Conservation (phyloP, 2,113 vertebrate species). For the Eonycteris spelaea region DNA sequence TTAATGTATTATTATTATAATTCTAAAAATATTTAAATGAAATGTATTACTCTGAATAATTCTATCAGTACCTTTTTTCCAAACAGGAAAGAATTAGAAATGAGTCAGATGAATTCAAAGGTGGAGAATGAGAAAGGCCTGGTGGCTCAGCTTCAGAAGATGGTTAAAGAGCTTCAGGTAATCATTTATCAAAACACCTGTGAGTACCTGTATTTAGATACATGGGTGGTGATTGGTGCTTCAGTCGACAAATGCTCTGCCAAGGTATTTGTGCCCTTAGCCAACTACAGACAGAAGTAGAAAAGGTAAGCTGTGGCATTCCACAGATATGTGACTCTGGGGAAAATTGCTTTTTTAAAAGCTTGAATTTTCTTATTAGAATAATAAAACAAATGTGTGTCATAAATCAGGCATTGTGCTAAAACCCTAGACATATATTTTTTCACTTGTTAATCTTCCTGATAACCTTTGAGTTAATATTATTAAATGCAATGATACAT, state of each 20-base stretch:
- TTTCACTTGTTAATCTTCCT: constrained; percentile 46
- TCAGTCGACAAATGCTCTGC: background rate
- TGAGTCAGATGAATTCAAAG: background rate
- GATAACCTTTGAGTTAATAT: constrained; percentile 4
- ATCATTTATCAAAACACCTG: background rate
- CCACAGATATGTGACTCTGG: background rate
- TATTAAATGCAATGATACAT: background rate
- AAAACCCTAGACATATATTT: background rate
- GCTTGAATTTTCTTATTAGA: constrained; percentile 10
- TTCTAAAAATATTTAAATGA: constrained; percentile 1
- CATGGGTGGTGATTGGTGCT: background rate
- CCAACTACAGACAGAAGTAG: background rate
- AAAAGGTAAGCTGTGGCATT: background rate
- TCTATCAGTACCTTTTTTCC: background rate
- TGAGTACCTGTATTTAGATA: background rate
- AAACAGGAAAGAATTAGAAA: constrained; percentile 39
- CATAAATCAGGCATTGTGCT: background rate
- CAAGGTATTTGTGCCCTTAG: background rate
- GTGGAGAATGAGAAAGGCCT: background rate
- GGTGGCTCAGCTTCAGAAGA: background rate
- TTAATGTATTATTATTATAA: background rate
- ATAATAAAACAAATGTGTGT: constrained; percentile 6
- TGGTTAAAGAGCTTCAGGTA: background rate
- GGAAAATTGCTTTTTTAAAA: constrained; percentile 25
- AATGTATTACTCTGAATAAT: background rate